Evolutionary conservation across 2,797 vertebrate species (phyloP).

Genomic region (Syngnathus acus): DNA sequence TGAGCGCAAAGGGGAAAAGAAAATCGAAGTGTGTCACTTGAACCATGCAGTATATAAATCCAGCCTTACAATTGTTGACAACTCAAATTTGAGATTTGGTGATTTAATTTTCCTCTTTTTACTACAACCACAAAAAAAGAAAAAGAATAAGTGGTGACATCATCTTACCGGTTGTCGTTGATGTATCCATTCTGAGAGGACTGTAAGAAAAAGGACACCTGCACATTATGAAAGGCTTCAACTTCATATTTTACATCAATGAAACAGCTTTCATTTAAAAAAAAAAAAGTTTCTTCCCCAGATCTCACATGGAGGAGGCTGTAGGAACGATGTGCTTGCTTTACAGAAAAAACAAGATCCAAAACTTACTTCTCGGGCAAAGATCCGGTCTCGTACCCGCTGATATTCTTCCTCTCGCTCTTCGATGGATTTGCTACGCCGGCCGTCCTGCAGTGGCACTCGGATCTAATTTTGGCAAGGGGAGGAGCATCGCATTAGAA

Average conservation of each 20-base stretch:
- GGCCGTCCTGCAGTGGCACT: slow-evolving; percentile 95
- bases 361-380: slow-evolving; percentile 94
- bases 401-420: slow-evolving; percentile 98
- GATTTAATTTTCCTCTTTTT: neutral
- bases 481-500: neutral
- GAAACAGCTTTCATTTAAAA: neutral
- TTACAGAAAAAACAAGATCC: slow-evolving; percentile 8
- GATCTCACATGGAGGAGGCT: neutral
- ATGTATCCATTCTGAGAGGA: slow-evolving; percentile 93
- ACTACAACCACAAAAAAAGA: neutral
- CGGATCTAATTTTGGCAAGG: slow-evolving; percentile 78
- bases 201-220: slow-evolving; percentile 75
- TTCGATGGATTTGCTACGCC: slow-evolving; percentile 98
- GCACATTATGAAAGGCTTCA: slow-evolving; percentile 67
- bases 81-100: neutral
- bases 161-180: slow-evolving; percentile 91
- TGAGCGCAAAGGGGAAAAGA: neutral
- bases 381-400: slow-evolving; percentile 96
- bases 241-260: slow-evolving; percentile 12
- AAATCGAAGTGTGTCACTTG: neutral
- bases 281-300: no score
- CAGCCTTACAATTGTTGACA: neutral
- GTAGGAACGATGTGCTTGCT: neutral
- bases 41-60: neutral
- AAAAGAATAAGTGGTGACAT: slow-evolving; percentile 5